A percentile compares a stretch with the other conserved stretches of the same genome.
Conservation (phyloP, 2,113 vertebrate species). For the Scomber scombrus region DNA sequence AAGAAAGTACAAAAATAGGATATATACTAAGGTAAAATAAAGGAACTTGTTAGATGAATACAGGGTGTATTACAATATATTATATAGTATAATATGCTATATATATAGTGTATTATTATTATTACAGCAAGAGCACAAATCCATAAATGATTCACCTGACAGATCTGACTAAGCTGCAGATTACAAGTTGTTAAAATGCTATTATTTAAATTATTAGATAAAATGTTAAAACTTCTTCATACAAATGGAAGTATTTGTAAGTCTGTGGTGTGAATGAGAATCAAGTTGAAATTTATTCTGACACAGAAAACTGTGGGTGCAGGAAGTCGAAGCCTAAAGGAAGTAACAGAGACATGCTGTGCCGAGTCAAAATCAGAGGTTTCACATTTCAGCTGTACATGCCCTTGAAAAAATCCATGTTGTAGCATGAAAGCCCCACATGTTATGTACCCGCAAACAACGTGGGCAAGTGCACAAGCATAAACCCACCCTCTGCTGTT, state of each 20-base stretch:
- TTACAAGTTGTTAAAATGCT: slow-evolving; percentile 14
- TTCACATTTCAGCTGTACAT: slow-evolving; percentile 49
- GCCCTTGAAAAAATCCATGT: slow-evolving; percentile 52
- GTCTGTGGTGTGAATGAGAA: slow-evolving; percentile 42
- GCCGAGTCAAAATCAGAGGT: slow-evolving; percentile 51
- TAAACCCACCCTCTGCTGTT: slow-evolving; percentile 44
- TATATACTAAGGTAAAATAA: not conserved
- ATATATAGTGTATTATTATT: slow-evolving; percentile 1
- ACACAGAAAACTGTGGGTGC: slow-evolving; percentile 33
- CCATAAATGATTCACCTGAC: not conserved
- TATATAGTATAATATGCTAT: no score
- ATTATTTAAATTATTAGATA: slow-evolving; percentile 32
- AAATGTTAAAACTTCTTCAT: slow-evolving; percentile 34
- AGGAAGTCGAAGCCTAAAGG: slow-evolving; percentile 36
- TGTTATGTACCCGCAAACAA: slow-evolving; percentile 55
- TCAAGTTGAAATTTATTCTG: slow-evolving; percentile 23
- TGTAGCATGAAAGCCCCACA: slow-evolving; percentile 58
- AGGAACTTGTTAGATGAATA: no score
- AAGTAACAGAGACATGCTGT: slow-evolving; percentile 50
- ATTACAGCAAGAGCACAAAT: not conserved
- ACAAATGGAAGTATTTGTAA: slow-evolving; percentile 36
- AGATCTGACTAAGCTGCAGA: not conserved
- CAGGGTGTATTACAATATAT: not conserved
- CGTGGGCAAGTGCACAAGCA: slow-evolving; percentile 36
- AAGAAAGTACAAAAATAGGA: not conserved